Base-by-base conservation (phyloP, 2,797 vertebrate genomes). In the Acanthis flammea region DNA sequence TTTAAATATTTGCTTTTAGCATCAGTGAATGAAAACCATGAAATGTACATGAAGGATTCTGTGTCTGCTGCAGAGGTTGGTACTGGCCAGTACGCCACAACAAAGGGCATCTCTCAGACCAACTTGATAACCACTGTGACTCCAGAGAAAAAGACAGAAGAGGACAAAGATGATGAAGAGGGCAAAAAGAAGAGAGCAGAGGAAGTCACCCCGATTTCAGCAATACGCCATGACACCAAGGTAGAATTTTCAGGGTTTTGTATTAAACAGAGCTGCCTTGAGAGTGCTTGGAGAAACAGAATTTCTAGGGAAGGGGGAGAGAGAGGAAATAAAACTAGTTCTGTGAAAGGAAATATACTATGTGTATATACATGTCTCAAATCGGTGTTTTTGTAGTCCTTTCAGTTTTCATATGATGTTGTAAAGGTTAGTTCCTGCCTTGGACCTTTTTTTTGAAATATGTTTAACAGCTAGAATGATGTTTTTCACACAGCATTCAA, bases 61-160 rank as follows among this genome's bases (percentile, higher is more conserved):
- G 92, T 98, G 90, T 97, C 98, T 84, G 98, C 98, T 98, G 97
- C 98, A 99, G 99, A 99, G 98, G 99, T 99, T 98, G 98, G 99
- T 89, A 98, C 98, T 45, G 99, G 98, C 92, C 98, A 99, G 95
- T 99, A 99, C 83, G 93, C 98, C 65, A 98, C 98, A 48, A 98
- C 98, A 88, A 99, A 99, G 97, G 98, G 98, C 98, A 98, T 99
- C 78, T 97, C 98, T 97, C 98, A 98, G 95, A 99, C 98, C 94
- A 99, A 99, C 97, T 98, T 99, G 93, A 99, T 99, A 97, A 99
- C 98, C 97, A 98, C 98, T 51, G 98, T 99, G 97, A 99, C 99
- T 10, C 98, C 99, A 0, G 99, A 99, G 97, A 99, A 99, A 95
- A 99, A 99, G 93, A 97, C 97, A 1, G 99, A 99, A 95, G 99